phyloP scores from a whole-genome alignment of 92 coral and sea anemone genomes.

The Pocillopora meandrina region DNA sequence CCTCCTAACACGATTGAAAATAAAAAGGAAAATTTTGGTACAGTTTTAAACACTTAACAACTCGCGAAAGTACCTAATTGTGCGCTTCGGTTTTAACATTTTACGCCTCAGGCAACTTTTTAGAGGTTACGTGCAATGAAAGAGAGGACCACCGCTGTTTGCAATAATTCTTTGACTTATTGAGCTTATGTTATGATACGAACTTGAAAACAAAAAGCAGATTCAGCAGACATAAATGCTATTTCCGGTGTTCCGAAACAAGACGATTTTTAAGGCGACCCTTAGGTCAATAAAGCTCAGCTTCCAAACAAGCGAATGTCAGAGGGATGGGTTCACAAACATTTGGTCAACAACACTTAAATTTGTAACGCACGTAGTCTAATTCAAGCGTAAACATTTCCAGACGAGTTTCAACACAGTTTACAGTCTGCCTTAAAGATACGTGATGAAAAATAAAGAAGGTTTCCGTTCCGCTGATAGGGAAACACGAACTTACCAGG shows the following conservation, averaged over 20 bases:
- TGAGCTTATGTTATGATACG: not conserved
- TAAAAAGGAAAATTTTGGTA: not conserved
- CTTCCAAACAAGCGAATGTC: not conserved
- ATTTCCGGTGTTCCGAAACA: constrained; percentile 13
- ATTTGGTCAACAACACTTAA: not conserved
- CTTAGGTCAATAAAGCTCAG: no score
- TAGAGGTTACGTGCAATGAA: not conserved
- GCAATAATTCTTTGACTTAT: not conserved
- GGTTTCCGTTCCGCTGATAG: not conserved
- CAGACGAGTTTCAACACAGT: not conserved
- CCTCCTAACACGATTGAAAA: not conserved
- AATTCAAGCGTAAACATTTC: constrained; percentile 1
- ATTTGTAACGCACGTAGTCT: constrained; percentile 13
- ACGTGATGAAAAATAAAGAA: constrained; percentile 4
- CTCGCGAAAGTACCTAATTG: not conserved
- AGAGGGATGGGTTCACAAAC: not conserved
- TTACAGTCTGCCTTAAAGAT: not conserved
- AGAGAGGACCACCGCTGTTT: not conserved
- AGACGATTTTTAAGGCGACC: not conserved
- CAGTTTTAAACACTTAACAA: not conserved
- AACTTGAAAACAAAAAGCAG: not conserved
- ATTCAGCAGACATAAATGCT: not conserved
- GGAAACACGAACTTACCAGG: not conserved
- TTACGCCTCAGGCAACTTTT: constrained; percentile 2
- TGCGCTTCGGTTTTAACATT: not conserved